Evolutionary conservation across 2,113 vertebrate genomes (phyloP).

Genomic region (Catharus minimus): DNA sequence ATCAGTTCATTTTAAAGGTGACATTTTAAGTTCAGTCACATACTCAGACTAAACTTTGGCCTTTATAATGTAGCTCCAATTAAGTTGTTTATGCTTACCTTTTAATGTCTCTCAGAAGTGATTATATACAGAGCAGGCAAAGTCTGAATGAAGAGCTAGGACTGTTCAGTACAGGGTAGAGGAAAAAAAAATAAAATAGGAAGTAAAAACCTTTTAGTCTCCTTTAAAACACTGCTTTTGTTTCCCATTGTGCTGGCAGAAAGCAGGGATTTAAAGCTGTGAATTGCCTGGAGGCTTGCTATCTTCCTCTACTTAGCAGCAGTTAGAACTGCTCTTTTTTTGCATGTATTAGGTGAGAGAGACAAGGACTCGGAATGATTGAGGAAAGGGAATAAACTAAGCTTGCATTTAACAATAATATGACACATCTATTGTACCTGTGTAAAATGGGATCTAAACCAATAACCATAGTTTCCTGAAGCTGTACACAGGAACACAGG

Average conservation of each 20-base stretch:
- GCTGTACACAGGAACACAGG: background rate
- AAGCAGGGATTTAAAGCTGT: conserved; percentile 58
- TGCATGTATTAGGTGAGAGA: conserved; percentile 13
- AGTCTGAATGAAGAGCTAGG: background rate
- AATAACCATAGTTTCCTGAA: background rate
- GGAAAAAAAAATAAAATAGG: background rate
- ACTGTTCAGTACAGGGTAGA: background rate
- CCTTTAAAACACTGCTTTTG: conserved; percentile 44
- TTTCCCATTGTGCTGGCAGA: conserved; percentile 42
- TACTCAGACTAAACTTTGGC: background rate
- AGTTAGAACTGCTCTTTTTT: conserved; percentile 49
- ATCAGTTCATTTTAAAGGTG: background rate
- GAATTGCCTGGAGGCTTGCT: conserved; percentile 64
- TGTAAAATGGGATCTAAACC: conserved; percentile 18
- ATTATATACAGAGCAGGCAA: background rate
- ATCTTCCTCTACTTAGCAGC: conserved; percentile 52
- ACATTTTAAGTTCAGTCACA: background rate
- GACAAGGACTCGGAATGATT: conserved; percentile 15
- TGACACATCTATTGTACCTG: background rate
- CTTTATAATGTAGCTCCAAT: background rate
- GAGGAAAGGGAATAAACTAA: conserved; percentile 42
- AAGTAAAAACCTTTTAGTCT: conserved; percentile 32
- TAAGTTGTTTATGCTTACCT: conserved; percentile 26
- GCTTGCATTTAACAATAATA: conserved; percentile 7
- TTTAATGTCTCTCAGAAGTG: background rate